phyloP scores from a whole-genome alignment of 1,140 invertebrate species.

The Sitophilus oryzae region DNA sequence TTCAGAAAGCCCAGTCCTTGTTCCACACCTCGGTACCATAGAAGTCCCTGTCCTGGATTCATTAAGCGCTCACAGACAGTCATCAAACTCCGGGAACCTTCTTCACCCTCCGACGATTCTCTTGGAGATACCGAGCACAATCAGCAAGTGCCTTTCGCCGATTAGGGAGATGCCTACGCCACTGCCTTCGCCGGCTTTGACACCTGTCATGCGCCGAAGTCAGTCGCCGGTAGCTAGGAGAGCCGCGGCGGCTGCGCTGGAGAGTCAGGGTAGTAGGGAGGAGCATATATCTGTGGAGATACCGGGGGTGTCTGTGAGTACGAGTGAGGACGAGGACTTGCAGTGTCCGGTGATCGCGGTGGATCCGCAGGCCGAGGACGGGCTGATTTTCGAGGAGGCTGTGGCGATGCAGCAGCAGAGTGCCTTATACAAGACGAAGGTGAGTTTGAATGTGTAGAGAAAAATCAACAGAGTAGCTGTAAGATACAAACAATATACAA shows the following conservation, averaged over 20 bases:
- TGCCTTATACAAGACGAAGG: conserved; percentile 33
- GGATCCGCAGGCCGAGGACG: conserved; percentile 40
- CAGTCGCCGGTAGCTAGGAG: conserved; percentile 18
- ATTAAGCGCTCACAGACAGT: conserved; percentile 55
- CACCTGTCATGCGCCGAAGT: conserved; percentile 53
- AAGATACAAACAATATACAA: no score
- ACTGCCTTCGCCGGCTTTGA: conserved; percentile 60
- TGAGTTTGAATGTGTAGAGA: no score
- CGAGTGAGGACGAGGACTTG: conserved; percentile 39
- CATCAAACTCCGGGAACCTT: conserved; percentile 48
- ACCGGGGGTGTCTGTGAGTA: conserved; percentile 40
- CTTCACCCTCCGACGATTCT: conserved; percentile 63
- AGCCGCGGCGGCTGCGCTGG: conserved; percentile 41
- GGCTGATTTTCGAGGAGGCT: conserved; percentile 42
- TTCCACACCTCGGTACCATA: conserved; percentile 43
- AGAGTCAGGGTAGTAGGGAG: conserved; percentile 44
- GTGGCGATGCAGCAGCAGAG: conserved; percentile 39
- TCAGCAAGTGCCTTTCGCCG: conserved; percentile 66
- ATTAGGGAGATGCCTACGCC: conserved; percentile 68
- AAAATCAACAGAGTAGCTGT: no score
- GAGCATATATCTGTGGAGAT: conserved; percentile 44
- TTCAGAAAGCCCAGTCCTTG: conserved; percentile 52
- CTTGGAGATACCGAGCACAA: conserved; percentile 62
- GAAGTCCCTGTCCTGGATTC: conserved; percentile 62
- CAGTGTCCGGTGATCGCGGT: conserved; percentile 36